Evolutionary conservation across 2,888 invertebrate genomes (phyloP).

Genomic region (Mycalesis mineus): DNA sequence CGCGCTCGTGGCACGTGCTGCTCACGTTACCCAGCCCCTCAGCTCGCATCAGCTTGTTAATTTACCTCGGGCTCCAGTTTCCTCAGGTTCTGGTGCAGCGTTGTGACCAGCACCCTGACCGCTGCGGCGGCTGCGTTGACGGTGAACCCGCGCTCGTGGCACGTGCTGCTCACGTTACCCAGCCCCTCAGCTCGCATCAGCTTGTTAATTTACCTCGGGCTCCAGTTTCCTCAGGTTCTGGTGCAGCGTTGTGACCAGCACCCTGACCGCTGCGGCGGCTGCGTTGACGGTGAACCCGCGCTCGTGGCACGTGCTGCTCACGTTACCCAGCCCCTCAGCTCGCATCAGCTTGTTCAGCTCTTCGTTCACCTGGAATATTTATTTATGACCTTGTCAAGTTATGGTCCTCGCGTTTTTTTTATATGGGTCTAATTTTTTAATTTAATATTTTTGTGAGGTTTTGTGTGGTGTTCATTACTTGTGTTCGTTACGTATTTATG

Average conservation of each 20-base stretch:
- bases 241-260: slow-evolving; percentile 95
- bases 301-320: slow-evolving; percentile 49
- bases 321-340: slow-evolving; percentile 50
- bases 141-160: slow-evolving; percentile 86
- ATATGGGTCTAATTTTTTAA: too few species aligned
- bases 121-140: slow-evolving; percentile 90
- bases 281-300: slow-evolving; percentile 93
- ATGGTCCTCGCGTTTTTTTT: too few species aligned
- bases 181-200: slow-evolving; percentile 44
- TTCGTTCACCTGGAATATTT: slow-evolving; percentile 79
- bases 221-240: slow-evolving; percentile 96
- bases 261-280: slow-evolving; percentile 90
- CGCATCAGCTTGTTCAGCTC: slow-evolving; percentile 85
- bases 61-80: slow-evolving; percentile 92
- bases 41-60: too few species aligned
- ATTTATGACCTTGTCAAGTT: too few species aligned
- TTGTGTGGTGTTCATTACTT: too few species aligned
- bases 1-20: slow-evolving; percentile 66
- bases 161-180: slow-evolving; percentile 43
- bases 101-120: slow-evolving; percentile 94
- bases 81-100: slow-evolving; percentile 94
- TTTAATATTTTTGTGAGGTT: too few species aligned
- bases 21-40: slow-evolving; percentile 50
- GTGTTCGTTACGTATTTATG: too few species aligned
- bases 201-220: slow-evolving; percentile 79